Percentiles rank a stretch among this genome's conserved stretches.
Conservation (phyloP, 2,797 vertebrate species). For the Melanotaenia pygmaea region DNA sequence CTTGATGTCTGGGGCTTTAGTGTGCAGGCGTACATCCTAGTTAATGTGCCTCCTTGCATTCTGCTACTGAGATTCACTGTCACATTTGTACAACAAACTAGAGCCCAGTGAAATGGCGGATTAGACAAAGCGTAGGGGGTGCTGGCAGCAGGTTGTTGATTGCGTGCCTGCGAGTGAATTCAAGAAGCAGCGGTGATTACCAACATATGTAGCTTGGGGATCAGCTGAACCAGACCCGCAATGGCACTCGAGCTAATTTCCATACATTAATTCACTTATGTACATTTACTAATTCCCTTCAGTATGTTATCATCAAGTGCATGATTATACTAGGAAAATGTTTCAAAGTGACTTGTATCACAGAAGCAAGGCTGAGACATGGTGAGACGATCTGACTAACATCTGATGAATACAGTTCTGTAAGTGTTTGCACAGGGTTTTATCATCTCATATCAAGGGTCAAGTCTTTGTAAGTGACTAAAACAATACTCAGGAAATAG, state of each 20-base stretch:
- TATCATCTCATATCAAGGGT: slow-evolving; percentile 43
- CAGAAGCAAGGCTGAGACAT: slow-evolving; percentile 44
- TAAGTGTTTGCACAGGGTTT: slow-evolving; percentile 28
- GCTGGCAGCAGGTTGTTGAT: slow-evolving; percentile 78
- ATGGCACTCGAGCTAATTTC: slow-evolving; percentile 72
- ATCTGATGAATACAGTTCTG: slow-evolving; percentile 36
- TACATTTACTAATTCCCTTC: slow-evolving; percentile 71
- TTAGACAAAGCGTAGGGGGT: slow-evolving; percentile 76
- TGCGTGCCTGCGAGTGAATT: slow-evolving; percentile 82
- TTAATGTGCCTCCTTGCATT: slow-evolving; percentile 73
- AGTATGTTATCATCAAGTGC: slow-evolving; percentile 60
- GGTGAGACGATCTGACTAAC: slow-evolving; percentile 39
- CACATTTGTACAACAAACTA: slow-evolving; percentile 68
- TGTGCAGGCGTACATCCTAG: slow-evolving; percentile 59
- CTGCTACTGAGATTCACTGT: slow-evolving; percentile 70
- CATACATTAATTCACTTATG: slow-evolving; percentile 80
- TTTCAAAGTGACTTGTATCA: slow-evolving; percentile 63
- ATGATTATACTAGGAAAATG: slow-evolving; percentile 62
- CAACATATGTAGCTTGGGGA: slow-evolving; percentile 78
- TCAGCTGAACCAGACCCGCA: slow-evolving; percentile 73
- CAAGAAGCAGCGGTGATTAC: slow-evolving; percentile 80
- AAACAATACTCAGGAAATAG: slow-evolving; percentile 8
- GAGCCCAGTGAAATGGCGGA: slow-evolving; percentile 78
- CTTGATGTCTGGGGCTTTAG: slow-evolving; percentile 67
- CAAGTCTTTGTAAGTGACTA: neutral